Conservation (phyloP, 1,140 invertebrate genomes). For the Centruroides sculpturatus region DNA sequence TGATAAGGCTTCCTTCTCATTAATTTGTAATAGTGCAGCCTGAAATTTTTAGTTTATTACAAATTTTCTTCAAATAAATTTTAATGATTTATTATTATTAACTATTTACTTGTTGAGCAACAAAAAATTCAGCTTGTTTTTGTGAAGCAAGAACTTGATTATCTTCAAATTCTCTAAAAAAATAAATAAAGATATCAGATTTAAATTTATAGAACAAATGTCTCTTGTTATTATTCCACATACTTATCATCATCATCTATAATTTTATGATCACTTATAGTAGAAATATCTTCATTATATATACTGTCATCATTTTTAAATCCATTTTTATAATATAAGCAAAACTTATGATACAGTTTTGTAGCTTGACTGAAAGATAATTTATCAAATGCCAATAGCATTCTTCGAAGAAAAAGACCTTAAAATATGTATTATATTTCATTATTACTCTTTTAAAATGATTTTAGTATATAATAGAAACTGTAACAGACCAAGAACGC, state of each 20-base stretch:
- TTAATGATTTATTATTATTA: too few relatives aligned
- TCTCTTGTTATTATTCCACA: background rate
- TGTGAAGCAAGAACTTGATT: too few relatives aligned
- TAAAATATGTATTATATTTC: constrained; percentile 24
- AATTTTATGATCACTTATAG: background rate
- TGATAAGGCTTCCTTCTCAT: constrained; percentile 59
- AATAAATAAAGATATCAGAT: too few relatives aligned
- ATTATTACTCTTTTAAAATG: background rate
- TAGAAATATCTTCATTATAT: background rate
- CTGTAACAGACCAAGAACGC: constrained; percentile 17
- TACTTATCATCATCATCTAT: background rate
- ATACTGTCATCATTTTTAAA: background rate
- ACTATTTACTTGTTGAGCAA: too few relatives aligned
- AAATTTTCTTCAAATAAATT: background rate
- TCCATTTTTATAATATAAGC: constrained; percentile 21
- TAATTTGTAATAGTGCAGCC: constrained; percentile 58
- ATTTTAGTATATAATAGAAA: background rate
- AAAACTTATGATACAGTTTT: constrained; percentile 19
- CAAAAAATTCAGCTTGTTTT: too few relatives aligned
- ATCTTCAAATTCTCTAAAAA: too few relatives aligned
- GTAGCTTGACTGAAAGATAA: constrained; percentile 60
- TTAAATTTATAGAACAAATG: too few relatives aligned
- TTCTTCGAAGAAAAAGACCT: constrained; percentile 60
- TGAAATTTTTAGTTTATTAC: constrained; percentile 29
- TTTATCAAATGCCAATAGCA: constrained; percentile 63